Evolutionary conservation across 2,113 vertebrate species (phyloP).

Genomic region (Eidolon helvum): DNA sequence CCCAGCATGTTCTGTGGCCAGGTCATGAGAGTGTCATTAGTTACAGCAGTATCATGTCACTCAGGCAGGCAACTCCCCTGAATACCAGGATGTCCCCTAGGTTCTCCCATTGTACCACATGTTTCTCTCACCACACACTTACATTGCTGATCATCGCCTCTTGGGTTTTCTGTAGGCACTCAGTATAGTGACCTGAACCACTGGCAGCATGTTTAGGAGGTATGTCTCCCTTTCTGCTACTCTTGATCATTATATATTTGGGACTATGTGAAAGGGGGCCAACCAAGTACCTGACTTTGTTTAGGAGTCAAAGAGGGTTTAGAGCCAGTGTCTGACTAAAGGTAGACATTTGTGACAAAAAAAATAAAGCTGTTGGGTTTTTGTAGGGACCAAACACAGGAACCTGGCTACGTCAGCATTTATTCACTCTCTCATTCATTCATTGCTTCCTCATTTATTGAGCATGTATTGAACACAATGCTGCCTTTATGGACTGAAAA

Average conservation of each 20-base stretch:
- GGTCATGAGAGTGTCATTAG: neutral
- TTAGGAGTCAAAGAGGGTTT: neutral
- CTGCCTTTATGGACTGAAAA: neutral
- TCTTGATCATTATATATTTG: neutral
- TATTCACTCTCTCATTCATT: neutral
- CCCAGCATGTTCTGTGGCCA: neutral
- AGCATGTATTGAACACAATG: neutral
- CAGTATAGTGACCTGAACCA: neutral
- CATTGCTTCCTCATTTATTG: neutral
- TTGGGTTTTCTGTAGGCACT: neutral
- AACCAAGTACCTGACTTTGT: neutral
- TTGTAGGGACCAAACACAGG: neutral
- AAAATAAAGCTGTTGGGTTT: neutral
- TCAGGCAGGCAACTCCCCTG: neutral
- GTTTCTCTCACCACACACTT: neutral
- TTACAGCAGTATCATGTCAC: fast-evolving
- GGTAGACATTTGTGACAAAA: neutral
- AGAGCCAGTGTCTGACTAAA: neutral
- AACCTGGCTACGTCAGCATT: neutral
- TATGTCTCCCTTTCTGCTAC: neutral
- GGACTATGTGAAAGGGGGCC: neutral
- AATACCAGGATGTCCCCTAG: neutral
- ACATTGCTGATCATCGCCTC: neutral
- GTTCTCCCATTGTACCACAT: neutral
- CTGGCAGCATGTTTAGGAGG: neutral